Conservation (phyloP, 2,888 invertebrate genomes). For the Idaea dimidiata region DNA sequence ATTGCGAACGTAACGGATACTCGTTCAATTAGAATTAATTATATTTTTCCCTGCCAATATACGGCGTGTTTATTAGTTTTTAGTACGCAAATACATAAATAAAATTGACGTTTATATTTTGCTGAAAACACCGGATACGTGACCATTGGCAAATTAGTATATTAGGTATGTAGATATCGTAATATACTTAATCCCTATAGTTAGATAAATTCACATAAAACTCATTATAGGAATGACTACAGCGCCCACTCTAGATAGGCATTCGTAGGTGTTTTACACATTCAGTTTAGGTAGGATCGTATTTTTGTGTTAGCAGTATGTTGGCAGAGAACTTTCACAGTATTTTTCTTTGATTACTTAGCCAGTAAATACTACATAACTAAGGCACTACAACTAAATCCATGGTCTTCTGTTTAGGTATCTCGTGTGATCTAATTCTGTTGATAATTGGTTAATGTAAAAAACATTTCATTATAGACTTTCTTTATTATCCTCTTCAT, state of each 20-base stretch:
- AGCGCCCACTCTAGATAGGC: neutral
- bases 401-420: too few relatives aligned
- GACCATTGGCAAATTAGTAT: constrained; percentile 11
- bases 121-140: constrained; percentile 15
- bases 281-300: too few relatives aligned
- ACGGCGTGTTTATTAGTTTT: constrained; percentile 7
- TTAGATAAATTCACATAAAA: neutral
- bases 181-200: neutral
- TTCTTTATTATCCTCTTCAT: too few relatives aligned
- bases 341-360: too few relatives aligned
- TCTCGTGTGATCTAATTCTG: too few relatives aligned
- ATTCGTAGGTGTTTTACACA: too few relatives aligned
- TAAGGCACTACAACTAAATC: too few relatives aligned
- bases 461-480: too few relatives aligned
- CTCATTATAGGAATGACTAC: neutral
- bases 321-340: too few relatives aligned
- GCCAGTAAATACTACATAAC: too few relatives aligned
- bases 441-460: too few relatives aligned
- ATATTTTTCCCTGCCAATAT: constrained; percentile 41
- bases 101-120: constrained; percentile 12
- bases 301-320: too few relatives aligned
- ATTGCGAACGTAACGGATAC: constrained; percentile 37
- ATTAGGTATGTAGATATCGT: neutral
- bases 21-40: constrained; percentile 50
- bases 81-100: neutral